Base-by-base conservation (phyloP, 2,888 invertebrate genomes). In the Villa cingulata region DNA sequence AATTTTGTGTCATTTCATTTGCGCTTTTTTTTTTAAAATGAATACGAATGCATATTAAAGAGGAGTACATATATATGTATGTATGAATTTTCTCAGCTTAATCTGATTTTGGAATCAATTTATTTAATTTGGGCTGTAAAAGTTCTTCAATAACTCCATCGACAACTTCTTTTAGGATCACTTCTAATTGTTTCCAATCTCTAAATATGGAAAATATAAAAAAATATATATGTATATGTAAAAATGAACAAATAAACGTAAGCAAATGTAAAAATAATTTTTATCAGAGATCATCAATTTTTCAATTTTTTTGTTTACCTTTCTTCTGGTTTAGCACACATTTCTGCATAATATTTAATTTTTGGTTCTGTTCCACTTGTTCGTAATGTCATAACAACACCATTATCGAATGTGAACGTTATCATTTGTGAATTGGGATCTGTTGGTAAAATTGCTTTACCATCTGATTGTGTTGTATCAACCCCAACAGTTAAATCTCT, bases 341-440 rank as follows among this genome's bases (percentile, higher is more conserved):
- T 73, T 68, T 96, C 98, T 1, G 90, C 86, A 71, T 99, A 99
- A 70, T 95, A 99, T 72, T 99, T 99, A 59, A 99, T 80, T 70
- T 99, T 99, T 38, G 98, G 98, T 67, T 99, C 98, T 0, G 98
- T 99, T 41, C 98, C 98, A 66, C 95, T 95, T 1, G 96, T 94
- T 54, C 98, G 77, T 32, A 99, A 70, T 0, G 94, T 96, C 2
- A 87, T 78, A 10, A 84, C 80, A 53, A 90, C 75, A 1, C 92
- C 94, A 69, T 87, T 89, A 45, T 75, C 73, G 67, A 97, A 92
- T 10, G 78, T 80, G 67, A 98, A 92, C 12, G 94, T 94, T 45
- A 99, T 83, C 98, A 99, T 98, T 71, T 97, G 83, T 54, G 73
- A 74, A 52, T 76, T 76, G 52, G 73, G 70, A 15, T 80, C 80